phyloP scores from a whole-genome alignment of 2,113 vertebrate species.

The Paradoxurus hermaphroditus region DNA sequence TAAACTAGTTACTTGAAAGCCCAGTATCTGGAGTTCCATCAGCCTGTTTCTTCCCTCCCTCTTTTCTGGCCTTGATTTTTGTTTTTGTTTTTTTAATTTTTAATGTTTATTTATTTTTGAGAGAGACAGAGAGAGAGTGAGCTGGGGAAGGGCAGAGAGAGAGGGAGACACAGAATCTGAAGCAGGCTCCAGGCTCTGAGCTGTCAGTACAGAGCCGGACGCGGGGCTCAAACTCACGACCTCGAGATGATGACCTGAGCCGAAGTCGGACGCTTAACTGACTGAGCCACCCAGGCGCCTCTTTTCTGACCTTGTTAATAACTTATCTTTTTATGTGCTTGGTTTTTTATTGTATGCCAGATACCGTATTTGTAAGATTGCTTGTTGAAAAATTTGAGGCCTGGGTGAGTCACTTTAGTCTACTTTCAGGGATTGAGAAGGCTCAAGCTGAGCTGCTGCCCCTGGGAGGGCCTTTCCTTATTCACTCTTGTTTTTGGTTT shows the following conservation, averaged over 20 bases:
- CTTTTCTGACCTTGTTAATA: not conserved
- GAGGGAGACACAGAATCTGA: no score
- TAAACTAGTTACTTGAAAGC: not conserved
- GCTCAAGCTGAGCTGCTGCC: not conserved
- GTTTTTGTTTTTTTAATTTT: no score
- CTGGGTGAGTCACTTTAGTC: not conserved
- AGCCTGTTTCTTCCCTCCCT: not conserved
- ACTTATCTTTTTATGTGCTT: not conserved
- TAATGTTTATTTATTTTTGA: no score
- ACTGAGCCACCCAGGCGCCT: no score
- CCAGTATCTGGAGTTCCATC: not conserved
- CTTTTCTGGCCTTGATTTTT: no score
- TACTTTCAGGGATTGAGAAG: not conserved
- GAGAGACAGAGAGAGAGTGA: no score
- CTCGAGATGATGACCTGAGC: no score
- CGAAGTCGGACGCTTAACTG: no score
- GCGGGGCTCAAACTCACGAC: no score
- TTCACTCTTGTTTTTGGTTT: not conserved
- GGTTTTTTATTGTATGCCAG: not conserved
- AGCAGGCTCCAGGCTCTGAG: no score
- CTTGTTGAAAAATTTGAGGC: not conserved
- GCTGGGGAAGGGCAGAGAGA: no score
- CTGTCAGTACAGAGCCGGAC: no score
- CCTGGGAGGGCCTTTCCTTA: not conserved
- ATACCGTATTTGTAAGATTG: not conserved